Conservation (phyloP, 2,113 vertebrate genomes). For the Morone saxatilis region DNA sequence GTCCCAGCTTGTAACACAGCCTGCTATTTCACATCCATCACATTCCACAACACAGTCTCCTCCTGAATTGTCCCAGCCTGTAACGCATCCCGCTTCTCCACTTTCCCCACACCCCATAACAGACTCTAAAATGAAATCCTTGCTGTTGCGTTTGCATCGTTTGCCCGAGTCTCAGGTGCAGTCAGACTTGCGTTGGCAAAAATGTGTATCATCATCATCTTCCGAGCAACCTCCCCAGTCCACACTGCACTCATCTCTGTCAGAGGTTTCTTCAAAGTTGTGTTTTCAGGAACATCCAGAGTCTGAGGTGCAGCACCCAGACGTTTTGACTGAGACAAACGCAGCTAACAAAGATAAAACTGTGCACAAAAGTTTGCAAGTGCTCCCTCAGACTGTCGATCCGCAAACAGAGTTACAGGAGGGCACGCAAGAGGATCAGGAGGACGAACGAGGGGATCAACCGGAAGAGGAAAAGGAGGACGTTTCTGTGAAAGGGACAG, state of each 20-base stretch:
- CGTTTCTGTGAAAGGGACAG: slow-evolving; percentile 47
- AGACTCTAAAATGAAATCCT: slow-evolving; percentile 31
- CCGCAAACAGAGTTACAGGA: slow-evolving; percentile 55
- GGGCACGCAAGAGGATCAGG: slow-evolving; percentile 24
- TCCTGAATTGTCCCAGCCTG: slow-evolving; percentile 20
- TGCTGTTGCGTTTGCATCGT: slow-evolving; percentile 67
- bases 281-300: slow-evolving; percentile 40
- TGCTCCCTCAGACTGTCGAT: slow-evolving; percentile 24
- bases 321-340: slow-evolving; percentile 17
- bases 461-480: slow-evolving; percentile 55
- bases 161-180: slow-evolving; percentile 65
- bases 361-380: neutral
- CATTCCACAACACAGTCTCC: slow-evolving; percentile 14
- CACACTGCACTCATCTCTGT: neutral
- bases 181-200: slow-evolving; percentile 27
- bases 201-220: slow-evolving; percentile 6
- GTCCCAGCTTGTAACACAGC: slow-evolving; percentile 36
- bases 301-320: slow-evolving; percentile 32
- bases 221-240: neutral
- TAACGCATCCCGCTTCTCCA: slow-evolving; percentile 20
- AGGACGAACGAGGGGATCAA: slow-evolving; percentile 11
- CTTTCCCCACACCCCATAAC: slow-evolving; percentile 1
- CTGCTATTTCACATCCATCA: slow-evolving; percentile 20
- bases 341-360: slow-evolving; percentile 33
- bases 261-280: slow-evolving; percentile 46